Evolutionary conservation across 2,797 vertebrate species (phyloP), one percentile per base, ranked within the genome.

Genomic region (Pelochelys cantorii): DNA sequence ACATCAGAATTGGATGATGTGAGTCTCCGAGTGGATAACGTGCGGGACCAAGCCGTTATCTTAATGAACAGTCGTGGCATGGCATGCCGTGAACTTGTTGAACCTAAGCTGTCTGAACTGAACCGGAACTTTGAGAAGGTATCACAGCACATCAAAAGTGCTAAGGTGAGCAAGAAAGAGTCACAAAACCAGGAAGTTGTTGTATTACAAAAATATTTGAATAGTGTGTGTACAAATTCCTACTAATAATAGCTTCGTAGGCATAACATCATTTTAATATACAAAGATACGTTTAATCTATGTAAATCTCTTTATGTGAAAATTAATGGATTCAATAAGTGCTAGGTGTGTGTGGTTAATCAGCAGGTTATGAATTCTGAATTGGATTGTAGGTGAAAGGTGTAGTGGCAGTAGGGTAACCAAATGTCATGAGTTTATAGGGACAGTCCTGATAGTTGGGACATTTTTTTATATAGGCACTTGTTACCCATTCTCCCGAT

Each of bases 121-220:
- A 99, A 99, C 95, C 98, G 98, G 79, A 99, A 99, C 97, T 99
- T 99, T 81, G 98, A 99, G 95, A 99, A 99, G 96, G 99, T 99
- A 60, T 99, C 99, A 83, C 99, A 99, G 68, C 99, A 99, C 97
- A 99, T 99, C 96, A 98, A 96, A 97, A 98, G 98, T 7, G 98
- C 99, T 83, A 98, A 99, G 98, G 99, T 99, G 95, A 98, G 98
- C 91, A 84, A 74, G 2, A 86, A 11, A 0, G 0, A 87, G 52
- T 77, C 37, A 52, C 42, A 77, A 29, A 48, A 52, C 37, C 37
- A 52, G 42, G 74, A 52, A 48, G 25, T 48, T 77, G 42, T 77
- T 52, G 52, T 74, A 23, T 37, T 23, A 3, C 10, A 42, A 42
- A 74, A 42, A 74, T n/a, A 74, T 25, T 23, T 22, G 11, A 74